Conservation (phyloP, 2,797 vertebrate species). For the Crenichthys baileyi region DNA sequence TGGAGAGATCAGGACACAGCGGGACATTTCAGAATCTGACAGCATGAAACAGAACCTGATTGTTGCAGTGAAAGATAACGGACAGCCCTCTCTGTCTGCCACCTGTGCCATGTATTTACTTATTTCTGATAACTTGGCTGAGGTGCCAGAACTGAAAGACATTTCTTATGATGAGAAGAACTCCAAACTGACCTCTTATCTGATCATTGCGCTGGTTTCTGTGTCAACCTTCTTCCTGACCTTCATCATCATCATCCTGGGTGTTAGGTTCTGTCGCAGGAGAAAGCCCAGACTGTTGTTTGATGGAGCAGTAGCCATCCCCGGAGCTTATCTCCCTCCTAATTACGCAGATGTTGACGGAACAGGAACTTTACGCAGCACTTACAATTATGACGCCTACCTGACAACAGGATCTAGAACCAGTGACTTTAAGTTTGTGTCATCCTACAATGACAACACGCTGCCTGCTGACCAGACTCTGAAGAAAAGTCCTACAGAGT, state of each 20-base stretch:
- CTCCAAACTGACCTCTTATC: background rate
- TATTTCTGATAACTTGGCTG: conserved; percentile 80
- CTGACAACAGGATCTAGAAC: conserved; percentile 17
- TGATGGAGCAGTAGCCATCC: conserved; percentile 27
- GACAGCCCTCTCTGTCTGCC: conserved; percentile 72
- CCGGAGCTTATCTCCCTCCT: conserved; percentile 27
- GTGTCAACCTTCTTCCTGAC: conserved; percentile 80
- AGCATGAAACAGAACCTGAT: conserved; percentile 60
- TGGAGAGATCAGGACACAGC: conserved; percentile 76
- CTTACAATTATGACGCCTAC: conserved; percentile 29
- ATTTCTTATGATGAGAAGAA: background rate
- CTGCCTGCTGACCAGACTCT: conserved; percentile 61
- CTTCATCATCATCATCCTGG: conserved; percentile 23
- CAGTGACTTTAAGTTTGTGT: conserved; percentile 29
- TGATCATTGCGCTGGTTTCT: background rate
- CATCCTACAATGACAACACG: conserved; percentile 47
- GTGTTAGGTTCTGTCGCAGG: conserved; percentile 62
- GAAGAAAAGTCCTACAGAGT: conserved; percentile 64
- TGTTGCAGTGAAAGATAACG: conserved; percentile 62
- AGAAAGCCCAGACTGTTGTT: conserved; percentile 58
- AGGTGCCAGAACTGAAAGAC: conserved; percentile 54
- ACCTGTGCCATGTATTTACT: conserved; percentile 77
- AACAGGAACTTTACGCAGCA: conserved; percentile 56
- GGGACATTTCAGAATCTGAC: conserved; percentile 76
- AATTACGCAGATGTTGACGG: conserved; percentile 77